A percentile compares a stretch with the other conserved stretches of the same genome.
phyloP scores from a whole-genome alignment of 2,113 vertebrate species.

The Myotis yumanensis region DNA sequence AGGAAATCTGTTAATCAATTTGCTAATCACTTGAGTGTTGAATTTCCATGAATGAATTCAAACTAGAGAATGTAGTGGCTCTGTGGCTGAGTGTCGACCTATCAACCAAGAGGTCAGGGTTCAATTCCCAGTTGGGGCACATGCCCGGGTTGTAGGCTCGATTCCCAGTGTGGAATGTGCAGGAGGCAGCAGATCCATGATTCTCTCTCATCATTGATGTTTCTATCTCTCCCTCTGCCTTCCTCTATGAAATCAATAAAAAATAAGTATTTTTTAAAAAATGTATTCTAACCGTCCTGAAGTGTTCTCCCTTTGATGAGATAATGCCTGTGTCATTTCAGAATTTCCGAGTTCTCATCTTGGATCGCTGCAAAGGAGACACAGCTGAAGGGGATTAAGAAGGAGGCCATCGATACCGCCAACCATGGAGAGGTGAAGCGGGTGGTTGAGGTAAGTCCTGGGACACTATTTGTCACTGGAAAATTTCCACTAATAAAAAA shows the following conservation, averaged over 20 bases:
- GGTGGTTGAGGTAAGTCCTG: constrained; percentile 85
- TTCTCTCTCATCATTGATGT: no score
- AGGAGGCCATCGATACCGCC: constrained; percentile 78
- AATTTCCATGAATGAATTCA: not conserved
- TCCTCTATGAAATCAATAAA: no score
- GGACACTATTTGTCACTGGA: not conserved
- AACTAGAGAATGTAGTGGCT: not conserved
- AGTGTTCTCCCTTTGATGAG: not conserved
- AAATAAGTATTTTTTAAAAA: not conserved
- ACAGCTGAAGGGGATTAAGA: constrained; percentile 87
- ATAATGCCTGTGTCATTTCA: constrained; percentile 77
- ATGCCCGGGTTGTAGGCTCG: no score
- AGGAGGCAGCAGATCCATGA: no score
- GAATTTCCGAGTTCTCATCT: constrained; percentile 89
- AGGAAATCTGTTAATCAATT: not conserved
- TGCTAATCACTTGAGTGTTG: not conserved
- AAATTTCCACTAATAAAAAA: not conserved
- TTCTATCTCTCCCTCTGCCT: no score
- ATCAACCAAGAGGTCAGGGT: no score
- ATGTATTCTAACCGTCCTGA: not conserved
- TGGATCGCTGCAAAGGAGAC: constrained; percentile 90
- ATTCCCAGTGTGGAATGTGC: no score
- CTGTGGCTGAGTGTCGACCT: no score
- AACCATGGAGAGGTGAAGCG: constrained; percentile 85
- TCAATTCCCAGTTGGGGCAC: no score